Percentiles rank a stretch among this genome's conserved stretches.
Evolutionary conservation across 2,888 invertebrate species (phyloP).

Genomic region (Perithous albicinctus): DNA sequence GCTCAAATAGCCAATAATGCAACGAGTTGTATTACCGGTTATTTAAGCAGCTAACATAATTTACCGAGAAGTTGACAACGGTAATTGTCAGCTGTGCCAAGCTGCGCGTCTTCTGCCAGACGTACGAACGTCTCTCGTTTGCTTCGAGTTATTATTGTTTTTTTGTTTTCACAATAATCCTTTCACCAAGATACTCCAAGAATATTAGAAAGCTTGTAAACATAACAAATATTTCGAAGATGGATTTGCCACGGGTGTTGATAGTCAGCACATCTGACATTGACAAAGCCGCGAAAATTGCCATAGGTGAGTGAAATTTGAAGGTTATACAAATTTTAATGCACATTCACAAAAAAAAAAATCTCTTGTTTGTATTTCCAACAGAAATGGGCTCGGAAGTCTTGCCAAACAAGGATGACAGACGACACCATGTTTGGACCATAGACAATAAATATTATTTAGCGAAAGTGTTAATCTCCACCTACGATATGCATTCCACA

Average conservation of each 20-base stretch:
- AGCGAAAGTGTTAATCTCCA: constrained; percentile 87
- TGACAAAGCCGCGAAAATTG: constrained; percentile 77
- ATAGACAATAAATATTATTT: constrained; percentile 91
- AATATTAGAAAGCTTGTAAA: not conserved
- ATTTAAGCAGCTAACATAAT: too few species aligned
- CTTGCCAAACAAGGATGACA: constrained; percentile 76
- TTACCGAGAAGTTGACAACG: too few species aligned
- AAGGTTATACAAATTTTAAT: constrained; percentile 41
- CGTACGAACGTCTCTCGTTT: not conserved
- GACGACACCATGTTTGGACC: constrained; percentile 85
- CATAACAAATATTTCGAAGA: constrained; percentile 49
- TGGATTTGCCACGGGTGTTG: constrained; percentile 79
- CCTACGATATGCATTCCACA: constrained; percentile 85
- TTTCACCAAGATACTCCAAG: not conserved
- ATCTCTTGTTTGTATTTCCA: not conserved
- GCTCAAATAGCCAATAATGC: too few species aligned
- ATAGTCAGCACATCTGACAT: constrained; percentile 75
- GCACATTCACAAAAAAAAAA: not conserved
- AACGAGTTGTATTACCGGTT: too few species aligned
- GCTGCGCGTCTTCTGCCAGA: not conserved
- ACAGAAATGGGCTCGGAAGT: constrained; percentile 79
- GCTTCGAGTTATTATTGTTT: not conserved
- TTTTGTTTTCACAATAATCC: too few species aligned
- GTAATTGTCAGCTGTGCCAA: not conserved
- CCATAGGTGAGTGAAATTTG: constrained; percentile 75